Evolutionary conservation across 2,888 invertebrate genomes (phyloP), one percentile per base, ranked within the genome.

Genomic region (Archips xylosteana): DNA sequence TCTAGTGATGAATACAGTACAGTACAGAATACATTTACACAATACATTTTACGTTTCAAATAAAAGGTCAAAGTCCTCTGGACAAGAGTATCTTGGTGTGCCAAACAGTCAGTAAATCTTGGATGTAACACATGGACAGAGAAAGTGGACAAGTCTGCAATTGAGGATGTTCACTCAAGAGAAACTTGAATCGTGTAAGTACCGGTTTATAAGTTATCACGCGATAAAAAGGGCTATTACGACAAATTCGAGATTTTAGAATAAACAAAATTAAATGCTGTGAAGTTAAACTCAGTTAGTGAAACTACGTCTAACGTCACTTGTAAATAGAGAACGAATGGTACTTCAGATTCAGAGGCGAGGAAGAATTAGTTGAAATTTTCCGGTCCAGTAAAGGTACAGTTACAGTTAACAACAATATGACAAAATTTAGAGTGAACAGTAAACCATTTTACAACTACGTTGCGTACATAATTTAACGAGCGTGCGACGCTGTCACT

Each of bases 381-480:
- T 51, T 69, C 64, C 64, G 69, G 64, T 61, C 45, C 65, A 61
- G 60, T 61, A 65, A 74, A 69, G 45, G 42, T 54, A 61, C 74
- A 74, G 74, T 74, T 70, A 45, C 23, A 23, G 57, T 39, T 60
- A 69, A 59, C 61, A 69, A 74, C 69, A 74, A 74, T 70, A 45
- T 65, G 70, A 74, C 74, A 74, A 65, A 73, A 54, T 70, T 61
- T 32, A 49, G 61, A 74, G 60, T 65, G 51, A 70, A 74, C 65
- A 65, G 70, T 74, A 74, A 74, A 74, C 61, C n/a, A 70, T 65
- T 70, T 65, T 54, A 74, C 65, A 42, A 70, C 60, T 45, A 70
- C 49, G 62, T 60, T 51, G 74, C 74, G 70, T 70, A 61, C 34
- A 54, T 70, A 70, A 74, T 74, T 74, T 65, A 70, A 74, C 60